Conservation (phyloP, 2,113 vertebrate genomes). For the Ammodytes dubius region DNA sequence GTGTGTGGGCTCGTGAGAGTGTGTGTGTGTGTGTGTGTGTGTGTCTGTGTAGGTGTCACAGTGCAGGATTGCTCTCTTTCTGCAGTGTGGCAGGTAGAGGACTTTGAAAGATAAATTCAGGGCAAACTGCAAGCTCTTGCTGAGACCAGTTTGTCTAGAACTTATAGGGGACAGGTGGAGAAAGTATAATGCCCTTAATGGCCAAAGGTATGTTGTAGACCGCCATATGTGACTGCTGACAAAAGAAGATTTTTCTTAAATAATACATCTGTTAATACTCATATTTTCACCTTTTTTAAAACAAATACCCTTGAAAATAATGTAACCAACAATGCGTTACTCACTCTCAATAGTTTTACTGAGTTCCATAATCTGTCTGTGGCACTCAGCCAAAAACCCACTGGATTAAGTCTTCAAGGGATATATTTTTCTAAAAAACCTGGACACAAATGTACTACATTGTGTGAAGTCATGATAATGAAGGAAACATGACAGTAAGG, state of each 20-base stretch:
- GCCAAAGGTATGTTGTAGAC: background rate
- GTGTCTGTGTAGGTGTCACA: background rate
- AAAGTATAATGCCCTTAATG: background rate
- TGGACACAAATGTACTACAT: background rate
- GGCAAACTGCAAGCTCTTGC: slow-evolving; percentile 32
- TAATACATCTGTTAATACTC: too few relatives aligned
- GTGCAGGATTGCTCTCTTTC: slow-evolving; percentile 18
- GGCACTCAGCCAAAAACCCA: too few relatives aligned
- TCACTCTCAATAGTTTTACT: background rate
- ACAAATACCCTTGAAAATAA: background rate
- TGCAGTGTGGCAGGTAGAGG: slow-evolving; percentile 34
- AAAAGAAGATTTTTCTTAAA: background rate
- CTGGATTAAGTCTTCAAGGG: too few relatives aligned
- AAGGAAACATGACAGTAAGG: too few relatives aligned
- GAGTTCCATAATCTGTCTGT: background rate
- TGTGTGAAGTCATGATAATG: too few relatives aligned
- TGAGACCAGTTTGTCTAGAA: slow-evolving; percentile 28
- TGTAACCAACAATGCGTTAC: background rate
- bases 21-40: background rate
- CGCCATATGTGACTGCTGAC: background rate
- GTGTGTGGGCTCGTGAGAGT: background rate
- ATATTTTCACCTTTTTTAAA: background rate
- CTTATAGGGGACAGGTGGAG: background rate
- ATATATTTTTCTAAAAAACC: background rate
- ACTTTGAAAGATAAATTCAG: slow-evolving; percentile 38